Percentiles rank a stretch among this genome's conserved stretches.
These are phyloP conservation scores for Drosophila sulfurigaster DNA, from an alignment of 1,140 invertebrate genomes.

Conservation along the genomic window DNA sequence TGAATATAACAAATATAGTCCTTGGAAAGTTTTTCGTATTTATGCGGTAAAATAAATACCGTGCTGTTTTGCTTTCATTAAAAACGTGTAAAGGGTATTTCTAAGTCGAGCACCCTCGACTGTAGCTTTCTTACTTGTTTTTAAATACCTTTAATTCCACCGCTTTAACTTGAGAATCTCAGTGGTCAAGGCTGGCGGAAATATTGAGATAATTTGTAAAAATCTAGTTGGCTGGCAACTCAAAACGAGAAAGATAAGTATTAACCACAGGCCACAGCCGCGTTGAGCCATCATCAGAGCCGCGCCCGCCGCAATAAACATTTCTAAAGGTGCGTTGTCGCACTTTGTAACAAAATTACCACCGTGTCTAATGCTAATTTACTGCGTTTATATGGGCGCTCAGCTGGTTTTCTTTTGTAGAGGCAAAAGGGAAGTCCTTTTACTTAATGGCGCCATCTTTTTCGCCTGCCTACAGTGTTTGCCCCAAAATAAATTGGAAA, in stretches of 20 bases:
- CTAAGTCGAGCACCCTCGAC: too few species aligned
- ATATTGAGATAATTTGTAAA: not conserved
- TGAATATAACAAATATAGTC: too few species aligned
- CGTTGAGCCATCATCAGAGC: too few species aligned
- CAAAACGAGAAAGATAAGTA: not conserved
- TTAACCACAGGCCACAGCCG: slow-evolving; percentile 5
- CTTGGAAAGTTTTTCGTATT: too few species aligned
- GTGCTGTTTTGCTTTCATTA: too few species aligned
- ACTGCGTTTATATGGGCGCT: slow-evolving; percentile 63
- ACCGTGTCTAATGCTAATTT: slow-evolving; percentile 76
- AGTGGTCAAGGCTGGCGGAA: not conserved
- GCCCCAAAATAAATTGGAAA: slow-evolving; percentile 62
- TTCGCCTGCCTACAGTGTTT: slow-evolving; percentile 6
- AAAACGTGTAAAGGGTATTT: too few species aligned
- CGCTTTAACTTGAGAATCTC: too few species aligned
- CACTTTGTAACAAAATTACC: slow-evolving; percentile 63
- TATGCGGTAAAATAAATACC: too few species aligned
- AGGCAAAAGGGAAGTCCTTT: slow-evolving; percentile 8
- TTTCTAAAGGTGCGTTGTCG: slow-evolving; percentile 44
- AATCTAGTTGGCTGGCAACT: not conserved
- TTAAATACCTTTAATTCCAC: too few species aligned
- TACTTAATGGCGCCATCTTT: slow-evolving; percentile 36
- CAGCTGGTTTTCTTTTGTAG: slow-evolving; percentile 13
- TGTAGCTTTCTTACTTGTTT: too few species aligned
- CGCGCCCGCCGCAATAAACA: slow-evolving; percentile 12